These are phyloP conservation scores for Paracanthobrama guichenoti DNA, from an alignment of 2,113 vertebrate genomes.

Conservation along the genomic window DNA sequence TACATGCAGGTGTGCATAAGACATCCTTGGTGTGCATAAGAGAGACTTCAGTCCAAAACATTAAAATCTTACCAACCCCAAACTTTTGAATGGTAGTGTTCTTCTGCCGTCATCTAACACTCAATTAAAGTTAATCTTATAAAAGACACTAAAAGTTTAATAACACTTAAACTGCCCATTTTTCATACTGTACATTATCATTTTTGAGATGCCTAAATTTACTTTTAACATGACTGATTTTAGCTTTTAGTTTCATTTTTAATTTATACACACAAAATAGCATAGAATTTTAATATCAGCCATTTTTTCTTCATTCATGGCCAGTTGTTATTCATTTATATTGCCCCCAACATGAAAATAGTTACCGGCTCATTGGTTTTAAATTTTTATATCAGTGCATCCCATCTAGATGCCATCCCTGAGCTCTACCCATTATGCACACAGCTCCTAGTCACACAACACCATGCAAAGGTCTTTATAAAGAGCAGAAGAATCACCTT, in stretches of 20 bases:
- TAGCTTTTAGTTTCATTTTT: neutral
- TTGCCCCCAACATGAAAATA: neutral
- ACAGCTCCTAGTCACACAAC: neutral
- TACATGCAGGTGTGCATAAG: no score
- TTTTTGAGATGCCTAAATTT: neutral
- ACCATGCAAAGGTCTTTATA: neutral
- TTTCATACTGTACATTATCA: neutral
- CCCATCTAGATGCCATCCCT: neutral
- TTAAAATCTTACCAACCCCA: no score
- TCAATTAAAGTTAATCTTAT: neutral
- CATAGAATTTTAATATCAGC: neutral
- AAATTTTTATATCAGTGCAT: neutral
- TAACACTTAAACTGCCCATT: neutral
- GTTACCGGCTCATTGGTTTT: neutral
- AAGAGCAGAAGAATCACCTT: constrained; percentile 60
- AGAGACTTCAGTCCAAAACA: no score
- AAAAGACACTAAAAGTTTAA: neutral
- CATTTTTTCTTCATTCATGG: neutral
- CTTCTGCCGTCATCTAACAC: neutral
- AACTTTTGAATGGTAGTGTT: no score
- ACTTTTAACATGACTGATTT: neutral
- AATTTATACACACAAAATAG: neutral
- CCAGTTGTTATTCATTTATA: neutral
- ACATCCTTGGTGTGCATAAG: neutral
- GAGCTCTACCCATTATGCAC: neutral